A percentile compares a stretch with the other conserved stretches of the same genome.
These are phyloP conservation scores for Drosophila mayaguana DNA, from an alignment of 2,888 invertebrate genomes.

Conservation along the genomic window DNA sequence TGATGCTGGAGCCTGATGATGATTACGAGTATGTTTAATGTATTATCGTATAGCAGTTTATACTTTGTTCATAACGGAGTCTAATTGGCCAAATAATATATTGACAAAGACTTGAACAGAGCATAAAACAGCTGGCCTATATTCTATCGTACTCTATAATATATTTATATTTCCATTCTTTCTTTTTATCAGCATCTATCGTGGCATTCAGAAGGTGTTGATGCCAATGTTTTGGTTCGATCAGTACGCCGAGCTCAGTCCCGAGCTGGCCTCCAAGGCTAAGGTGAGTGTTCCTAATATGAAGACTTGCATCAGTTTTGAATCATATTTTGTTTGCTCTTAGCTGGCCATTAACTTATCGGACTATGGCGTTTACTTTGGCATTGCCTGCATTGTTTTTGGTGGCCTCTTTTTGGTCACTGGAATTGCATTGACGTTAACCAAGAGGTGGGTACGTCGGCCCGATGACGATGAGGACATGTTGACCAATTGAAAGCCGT, in stretches of 20 bases:
- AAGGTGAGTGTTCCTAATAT: conserved; percentile 64
- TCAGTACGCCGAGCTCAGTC: conserved; percentile 88
- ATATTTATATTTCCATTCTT: background rate
- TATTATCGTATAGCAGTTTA: background rate
- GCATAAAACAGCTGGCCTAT: no score
- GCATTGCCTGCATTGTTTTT: conserved; percentile 74
- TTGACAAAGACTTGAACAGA: background rate
- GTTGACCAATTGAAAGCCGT: conserved; percentile 58
- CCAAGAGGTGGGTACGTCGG: conserved; percentile 79
- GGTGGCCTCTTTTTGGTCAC: conserved; percentile 77
- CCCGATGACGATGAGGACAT: conserved; percentile 80
- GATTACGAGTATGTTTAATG: conserved; percentile 87
- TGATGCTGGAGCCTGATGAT: conserved; percentile 86
- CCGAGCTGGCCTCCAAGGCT: conserved; percentile 86
- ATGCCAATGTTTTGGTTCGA: conserved; percentile 92
- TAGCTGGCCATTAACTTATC: conserved; percentile 81
- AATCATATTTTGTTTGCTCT: background rate
- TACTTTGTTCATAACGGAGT: background rate
- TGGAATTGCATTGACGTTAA: conserved; percentile 80
- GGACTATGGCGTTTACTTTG: conserved; percentile 80
- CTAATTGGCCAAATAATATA: background rate
- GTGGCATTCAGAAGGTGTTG: conserved; percentile 86
- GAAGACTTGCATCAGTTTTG: background rate
- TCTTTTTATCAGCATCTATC: conserved; percentile 86
- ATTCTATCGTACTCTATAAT: no score